Conservation (phyloP, 2,888 invertebrate species). For the Gibbula magus region DNA sequence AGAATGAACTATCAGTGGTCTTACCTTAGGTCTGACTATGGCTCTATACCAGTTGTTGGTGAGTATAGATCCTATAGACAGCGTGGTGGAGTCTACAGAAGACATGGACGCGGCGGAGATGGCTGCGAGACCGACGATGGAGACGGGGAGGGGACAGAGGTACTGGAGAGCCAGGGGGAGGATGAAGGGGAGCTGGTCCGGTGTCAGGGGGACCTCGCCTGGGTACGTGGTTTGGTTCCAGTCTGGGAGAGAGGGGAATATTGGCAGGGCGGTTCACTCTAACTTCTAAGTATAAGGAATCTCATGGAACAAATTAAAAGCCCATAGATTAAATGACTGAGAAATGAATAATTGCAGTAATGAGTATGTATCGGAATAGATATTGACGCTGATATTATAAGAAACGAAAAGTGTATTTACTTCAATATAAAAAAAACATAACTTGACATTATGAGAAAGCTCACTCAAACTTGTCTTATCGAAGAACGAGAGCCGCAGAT, state of each 20-base stretch:
- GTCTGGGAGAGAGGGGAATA: conserved; percentile 34
- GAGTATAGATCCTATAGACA: conserved; percentile 42
- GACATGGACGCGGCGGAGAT: conserved; percentile 52
- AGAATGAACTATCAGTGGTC: no score
- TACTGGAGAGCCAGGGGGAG: conserved; percentile 46
- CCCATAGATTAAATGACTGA: no score
- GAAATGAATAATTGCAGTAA: no score
- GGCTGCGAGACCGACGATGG: conserved; percentile 48
- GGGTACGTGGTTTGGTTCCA: conserved; percentile 45
- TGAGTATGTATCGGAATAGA: no score
- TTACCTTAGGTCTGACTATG: conserved; percentile 42
- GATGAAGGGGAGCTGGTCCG: conserved; percentile 29
- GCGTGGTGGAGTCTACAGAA: conserved; percentile 47
- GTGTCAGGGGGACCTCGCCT: conserved; percentile 30
- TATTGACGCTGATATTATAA: no score
- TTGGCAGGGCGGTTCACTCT: neutral
- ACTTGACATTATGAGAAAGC: neutral
- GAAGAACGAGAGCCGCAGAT: neutral
- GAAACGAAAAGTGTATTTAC: no score
- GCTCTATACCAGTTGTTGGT: conserved; percentile 43
- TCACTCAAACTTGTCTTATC: neutral
- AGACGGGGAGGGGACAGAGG: conserved; percentile 44
- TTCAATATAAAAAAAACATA: neutral
- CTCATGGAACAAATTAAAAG: no score
- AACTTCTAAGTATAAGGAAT: neutral